Conservation (phyloP, 2,888 invertebrate genomes). For the Hypena proboscidalis region DNA sequence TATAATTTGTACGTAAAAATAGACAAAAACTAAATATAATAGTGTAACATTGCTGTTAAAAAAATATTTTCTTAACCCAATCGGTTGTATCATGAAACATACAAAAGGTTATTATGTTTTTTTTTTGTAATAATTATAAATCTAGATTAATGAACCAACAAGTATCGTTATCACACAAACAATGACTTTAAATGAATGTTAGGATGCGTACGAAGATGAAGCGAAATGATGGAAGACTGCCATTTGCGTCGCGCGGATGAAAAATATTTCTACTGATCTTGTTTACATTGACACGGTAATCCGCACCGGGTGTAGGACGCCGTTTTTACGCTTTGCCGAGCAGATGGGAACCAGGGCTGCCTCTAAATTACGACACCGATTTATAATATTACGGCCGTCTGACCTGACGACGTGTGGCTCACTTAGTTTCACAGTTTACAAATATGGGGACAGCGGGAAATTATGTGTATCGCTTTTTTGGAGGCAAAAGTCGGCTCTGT, state of each 20-base stretch:
- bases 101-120: too few species aligned
- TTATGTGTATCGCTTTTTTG: conserved; percentile 33
- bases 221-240: conserved; percentile 67
- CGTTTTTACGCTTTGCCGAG: conserved; percentile 63
- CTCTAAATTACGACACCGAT: conserved; percentile 43
- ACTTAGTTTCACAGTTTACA: conserved; percentile 42
- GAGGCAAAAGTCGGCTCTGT: neutral
- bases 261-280: conserved; percentile 75
- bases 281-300: conserved; percentile 77
- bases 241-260: conserved; percentile 69
- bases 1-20: too few species aligned
- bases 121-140: too few species aligned
- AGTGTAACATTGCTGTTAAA: too few species aligned
- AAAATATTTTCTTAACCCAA: too few species aligned
- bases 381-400: conserved; percentile 39
- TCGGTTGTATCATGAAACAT: too few species aligned
- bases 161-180: conserved; percentile 51
- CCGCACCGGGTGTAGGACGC: conserved; percentile 49
- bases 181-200: conserved; percentile 74
- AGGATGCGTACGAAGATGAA: conserved; percentile 69
- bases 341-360: conserved; percentile 55
- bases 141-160: too few species aligned
- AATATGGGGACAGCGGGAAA: conserved; percentile 30
- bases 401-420: conserved; percentile 36
- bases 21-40: too few species aligned